Percentiles rank a stretch among this genome's conserved stretches.
Conservation (phyloP, 2,113 vertebrate genomes). For the Thermophis baileyi region DNA sequence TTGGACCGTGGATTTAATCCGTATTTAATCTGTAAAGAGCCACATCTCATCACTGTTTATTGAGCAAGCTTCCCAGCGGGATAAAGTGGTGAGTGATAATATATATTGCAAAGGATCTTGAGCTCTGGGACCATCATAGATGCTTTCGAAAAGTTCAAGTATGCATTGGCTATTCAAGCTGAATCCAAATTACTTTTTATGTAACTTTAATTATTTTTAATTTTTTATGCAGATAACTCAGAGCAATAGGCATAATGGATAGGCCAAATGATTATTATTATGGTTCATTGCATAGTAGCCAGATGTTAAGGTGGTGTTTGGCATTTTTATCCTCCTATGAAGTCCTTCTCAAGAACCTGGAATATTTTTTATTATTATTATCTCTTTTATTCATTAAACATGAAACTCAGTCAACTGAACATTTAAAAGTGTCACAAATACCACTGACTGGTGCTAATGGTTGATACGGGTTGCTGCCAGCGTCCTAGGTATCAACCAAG, state of each 20-base stretch:
- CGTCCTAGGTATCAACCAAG: no score
- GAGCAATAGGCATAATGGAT: background rate
- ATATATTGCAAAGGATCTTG: background rate
- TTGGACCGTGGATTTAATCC: background rate
- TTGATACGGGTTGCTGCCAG: no score
- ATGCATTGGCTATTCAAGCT: background rate
- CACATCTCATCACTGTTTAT: background rate
- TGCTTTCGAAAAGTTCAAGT: constrained; percentile 12
- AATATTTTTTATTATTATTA: no score
- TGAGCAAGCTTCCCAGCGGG: background rate
- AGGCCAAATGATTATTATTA: background rate
- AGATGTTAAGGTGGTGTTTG: background rate
- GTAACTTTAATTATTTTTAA: background rate
- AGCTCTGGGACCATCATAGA: background rate
- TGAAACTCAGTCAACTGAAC: no score
- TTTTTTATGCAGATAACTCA: constrained; percentile 15
- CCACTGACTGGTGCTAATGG: no score
- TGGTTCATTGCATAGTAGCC: background rate
- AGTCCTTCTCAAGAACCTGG: no score
- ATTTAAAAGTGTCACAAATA: no score
- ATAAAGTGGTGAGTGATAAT: background rate
- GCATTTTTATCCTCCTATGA: no score
- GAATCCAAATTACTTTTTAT: background rate
- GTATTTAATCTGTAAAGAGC: constrained; percentile 27
- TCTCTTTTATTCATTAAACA: no score